Evolutionary conservation across 2,888 invertebrate genomes (phyloP), one percentile per base, ranked within the genome.

Genomic region (Carcina quercana): DNA sequence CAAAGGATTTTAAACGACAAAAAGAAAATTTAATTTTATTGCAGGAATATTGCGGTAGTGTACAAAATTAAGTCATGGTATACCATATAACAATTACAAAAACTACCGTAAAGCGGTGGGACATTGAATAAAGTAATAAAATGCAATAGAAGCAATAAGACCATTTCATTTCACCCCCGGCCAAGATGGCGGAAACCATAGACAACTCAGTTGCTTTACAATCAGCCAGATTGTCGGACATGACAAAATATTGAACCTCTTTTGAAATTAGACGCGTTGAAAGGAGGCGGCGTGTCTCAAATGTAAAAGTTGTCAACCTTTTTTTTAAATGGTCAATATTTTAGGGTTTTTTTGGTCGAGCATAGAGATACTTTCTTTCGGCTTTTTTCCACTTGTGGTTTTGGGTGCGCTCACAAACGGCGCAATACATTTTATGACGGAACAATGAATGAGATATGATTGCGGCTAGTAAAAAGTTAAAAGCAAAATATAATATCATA

Each of bases 61-160:
- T 35, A 27, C 5, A 26, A n/a, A 35, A 35, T 35, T 35, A 38
- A 20, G 25, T 17, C 15, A 29, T 14, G 32, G 34, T 26, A n/a
- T 15, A n/a, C 27, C 10, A 25, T 29, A 25, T 32, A 22, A 35
- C 35, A 34, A 35, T 34, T 28, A n/a, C n/a, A 28, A 10, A 10
- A 21, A 38, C 38, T 38, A 38, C 38, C 24, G 38, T 38, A 32
- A 30, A 37, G 22, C 31, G 26, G 26, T 28, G 25, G 25, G 24
- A 25, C 4, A 12, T 25, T 13, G 11, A 13, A n/a, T 33, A 32
- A 25, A 15, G 25, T 24, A 24, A 11, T 24, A 24, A 24, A 24
- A n/a, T n/a, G n/a, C n/a, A n/a, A n/a, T n/a, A n/a, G n/a, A n/a
- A 22, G 30, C 15, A 13, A 26, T 37, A 37, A 37, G 33, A 20